A percentile compares a stretch with the other conserved stretches of the same genome.
phyloP scores from a whole-genome alignment of 2,113 vertebrate genomes.

The Protobothrops mucrosquamatus region DNA sequence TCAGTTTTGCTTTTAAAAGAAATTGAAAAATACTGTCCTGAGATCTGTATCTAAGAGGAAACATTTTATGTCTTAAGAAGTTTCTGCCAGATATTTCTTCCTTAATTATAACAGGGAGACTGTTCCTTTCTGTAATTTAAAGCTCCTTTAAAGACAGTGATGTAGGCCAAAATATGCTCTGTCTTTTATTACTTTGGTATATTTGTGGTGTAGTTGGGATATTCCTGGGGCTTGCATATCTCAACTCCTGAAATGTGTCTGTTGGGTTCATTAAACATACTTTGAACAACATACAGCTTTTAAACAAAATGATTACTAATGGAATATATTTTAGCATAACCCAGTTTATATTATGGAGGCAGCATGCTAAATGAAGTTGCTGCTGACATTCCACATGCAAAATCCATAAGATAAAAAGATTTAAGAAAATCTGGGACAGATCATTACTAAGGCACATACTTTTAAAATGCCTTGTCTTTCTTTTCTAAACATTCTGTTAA shows the following conservation, averaged over 20 bases:
- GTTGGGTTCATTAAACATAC: constrained; percentile 10
- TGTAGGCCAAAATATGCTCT: neutral
- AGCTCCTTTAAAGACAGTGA: neutral
- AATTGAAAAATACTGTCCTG: neutral
- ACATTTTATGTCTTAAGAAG: neutral
- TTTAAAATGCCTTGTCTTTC: constrained; percentile 31
- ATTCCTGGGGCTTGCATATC: neutral
- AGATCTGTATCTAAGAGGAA: neutral
- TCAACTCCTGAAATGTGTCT: constrained; percentile 1
- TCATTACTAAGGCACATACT: neutral
- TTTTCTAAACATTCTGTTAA: constrained; percentile 1
- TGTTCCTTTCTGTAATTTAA: constrained; percentile 2
- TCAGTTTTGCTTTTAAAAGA: constrained; percentile 27
- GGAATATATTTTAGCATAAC: neutral
- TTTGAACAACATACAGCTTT: neutral
- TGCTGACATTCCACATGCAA: neutral
- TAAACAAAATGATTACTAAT: constrained; percentile 1
- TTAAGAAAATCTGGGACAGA: neutral
- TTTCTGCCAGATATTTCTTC: neutral
- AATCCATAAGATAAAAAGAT: neutral
- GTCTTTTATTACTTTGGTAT: neutral
- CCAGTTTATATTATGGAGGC: neutral
- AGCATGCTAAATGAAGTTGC: neutral
- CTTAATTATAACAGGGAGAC: neutral
- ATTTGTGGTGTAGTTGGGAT: neutral